Percentiles rank a stretch among this genome's conserved stretches.
Evolutionary conservation across 2,888 invertebrate species (phyloP).

Genomic region (Leucoptera coffeella): DNA sequence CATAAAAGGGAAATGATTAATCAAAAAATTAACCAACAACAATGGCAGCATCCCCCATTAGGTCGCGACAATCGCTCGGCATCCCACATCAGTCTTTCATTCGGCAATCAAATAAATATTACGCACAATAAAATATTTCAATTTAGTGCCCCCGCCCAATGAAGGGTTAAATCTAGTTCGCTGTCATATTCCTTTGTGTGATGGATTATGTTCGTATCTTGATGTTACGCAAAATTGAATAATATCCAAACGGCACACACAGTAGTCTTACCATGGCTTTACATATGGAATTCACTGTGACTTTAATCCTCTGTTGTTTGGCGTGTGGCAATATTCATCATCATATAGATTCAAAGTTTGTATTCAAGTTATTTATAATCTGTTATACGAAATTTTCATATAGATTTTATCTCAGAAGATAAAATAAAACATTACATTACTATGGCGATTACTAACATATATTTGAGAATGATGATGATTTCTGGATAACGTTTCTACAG

Average conservation of each 20-base stretch:
- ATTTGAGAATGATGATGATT: no score
- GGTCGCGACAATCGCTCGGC: constrained; percentile 34
- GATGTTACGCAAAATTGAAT: constrained; percentile 46
- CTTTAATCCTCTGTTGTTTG: no score
- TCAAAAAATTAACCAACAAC: constrained; percentile 52
- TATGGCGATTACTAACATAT: no score
- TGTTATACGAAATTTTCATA: no score
- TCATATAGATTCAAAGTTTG: no score
- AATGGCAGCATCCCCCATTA: constrained; percentile 38
- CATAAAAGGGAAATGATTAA: constrained; percentile 51
- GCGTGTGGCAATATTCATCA: no score
- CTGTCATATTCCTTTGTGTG: constrained; percentile 22
- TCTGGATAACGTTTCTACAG: no score
- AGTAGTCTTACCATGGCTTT: constrained; percentile 13
- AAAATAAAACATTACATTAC: no score
- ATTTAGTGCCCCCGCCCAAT: constrained; percentile 39
- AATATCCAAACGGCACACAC: constrained; percentile 23
- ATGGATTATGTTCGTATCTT: constrained; percentile 36
- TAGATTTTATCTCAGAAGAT: no score
- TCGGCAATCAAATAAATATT: constrained; percentile 54
- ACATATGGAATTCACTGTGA: constrained; percentile 6
- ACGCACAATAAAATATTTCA: constrained; percentile 52
- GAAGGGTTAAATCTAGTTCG: constrained; percentile 33
- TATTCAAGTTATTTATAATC: no score
- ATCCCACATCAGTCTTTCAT: constrained; percentile 48